A percentile compares a stretch with the other conserved stretches of the same genome.
phyloP scores from a whole-genome alignment of 2,888 invertebrate genomes.

The Agrotis segetum region DNA sequence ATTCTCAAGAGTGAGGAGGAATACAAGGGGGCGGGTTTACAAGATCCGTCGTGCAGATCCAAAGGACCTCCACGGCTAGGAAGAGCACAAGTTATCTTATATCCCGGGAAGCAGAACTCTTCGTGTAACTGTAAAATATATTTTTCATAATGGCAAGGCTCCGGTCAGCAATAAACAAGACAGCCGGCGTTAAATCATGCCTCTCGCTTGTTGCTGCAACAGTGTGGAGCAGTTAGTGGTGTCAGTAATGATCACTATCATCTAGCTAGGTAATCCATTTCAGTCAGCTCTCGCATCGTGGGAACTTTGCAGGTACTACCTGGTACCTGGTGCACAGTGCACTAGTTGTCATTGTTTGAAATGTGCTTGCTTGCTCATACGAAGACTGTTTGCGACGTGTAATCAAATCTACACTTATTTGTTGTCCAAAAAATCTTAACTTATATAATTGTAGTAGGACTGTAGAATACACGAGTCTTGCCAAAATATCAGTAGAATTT shows the following conservation, averaged over 20 bases:
- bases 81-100: conserved; percentile 7
- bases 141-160: conserved; percentile 7
- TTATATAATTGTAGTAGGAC: neutral
- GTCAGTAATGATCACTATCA: conserved; percentile 29
- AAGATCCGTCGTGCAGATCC: conserved; percentile 8
- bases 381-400: no score
- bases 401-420: no score
- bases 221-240: neutral
- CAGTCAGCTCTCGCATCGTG: conserved; percentile 6
- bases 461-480: neutral
- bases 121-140: conserved; percentile 22
- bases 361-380: neutral
- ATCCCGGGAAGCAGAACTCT: conserved; percentile 7
- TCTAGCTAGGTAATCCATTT: neutral
- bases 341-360: conserved; percentile 23
- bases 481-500: neutral
- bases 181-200: conserved; percentile 5
- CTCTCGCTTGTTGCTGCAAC: neutral
- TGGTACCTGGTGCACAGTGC: conserved; percentile 3
- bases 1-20: neutral
- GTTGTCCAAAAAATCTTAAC: neutral
- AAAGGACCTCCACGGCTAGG: conserved; percentile 2
- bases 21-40: neutral
- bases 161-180: neutral
- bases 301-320: conserved; percentile 3